A percentile compares a stretch with the other conserved stretches of the same genome.
These are phyloP conservation scores for Coregonus ussuriensis DNA, from an alignment of 2,797 vertebrate genomes.

Conservation along the genomic window DNA sequence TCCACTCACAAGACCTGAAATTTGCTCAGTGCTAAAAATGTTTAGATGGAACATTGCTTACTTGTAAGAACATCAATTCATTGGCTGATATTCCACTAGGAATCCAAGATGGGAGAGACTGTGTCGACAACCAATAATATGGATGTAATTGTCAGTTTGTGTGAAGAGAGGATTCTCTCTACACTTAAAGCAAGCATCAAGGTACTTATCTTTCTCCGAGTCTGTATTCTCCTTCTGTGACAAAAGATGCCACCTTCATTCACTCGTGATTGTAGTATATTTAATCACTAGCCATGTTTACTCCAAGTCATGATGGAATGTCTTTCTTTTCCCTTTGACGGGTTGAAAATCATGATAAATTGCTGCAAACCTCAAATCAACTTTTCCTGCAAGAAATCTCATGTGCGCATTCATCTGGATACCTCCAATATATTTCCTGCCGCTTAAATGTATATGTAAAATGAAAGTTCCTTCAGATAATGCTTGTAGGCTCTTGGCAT, in stretches of 20 bases:
- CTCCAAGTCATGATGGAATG: not conserved
- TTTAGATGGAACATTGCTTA: no score
- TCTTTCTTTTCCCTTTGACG: constrained; percentile 11
- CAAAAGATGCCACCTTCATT: not conserved
- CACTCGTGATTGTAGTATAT: not conserved
- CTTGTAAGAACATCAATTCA: no score
- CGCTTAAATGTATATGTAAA: constrained; percentile 50
- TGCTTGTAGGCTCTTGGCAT: constrained; percentile 39
- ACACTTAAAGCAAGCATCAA: not conserved
- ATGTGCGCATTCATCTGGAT: constrained; percentile 23
- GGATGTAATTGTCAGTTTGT: not conserved
- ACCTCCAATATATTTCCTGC: constrained; percentile 31
- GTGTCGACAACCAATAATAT: not conserved
- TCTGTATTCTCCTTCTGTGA: not conserved
- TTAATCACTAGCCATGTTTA: constrained; percentile 6
- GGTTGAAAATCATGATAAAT: not conserved
- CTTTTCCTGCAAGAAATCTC: constrained; percentile 22
- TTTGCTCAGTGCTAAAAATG: no score
- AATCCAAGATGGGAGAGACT: not conserved
- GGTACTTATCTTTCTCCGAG: no score
- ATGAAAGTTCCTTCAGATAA: constrained; percentile 36
- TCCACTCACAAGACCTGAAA: no score
- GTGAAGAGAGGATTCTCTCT: not conserved
- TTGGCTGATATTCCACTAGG: no score
- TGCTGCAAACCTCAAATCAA: constrained; percentile 5